Evolutionary conservation across 2,113 vertebrate genomes (phyloP).

Genomic region (Ceyx cyanopectus): DNA sequence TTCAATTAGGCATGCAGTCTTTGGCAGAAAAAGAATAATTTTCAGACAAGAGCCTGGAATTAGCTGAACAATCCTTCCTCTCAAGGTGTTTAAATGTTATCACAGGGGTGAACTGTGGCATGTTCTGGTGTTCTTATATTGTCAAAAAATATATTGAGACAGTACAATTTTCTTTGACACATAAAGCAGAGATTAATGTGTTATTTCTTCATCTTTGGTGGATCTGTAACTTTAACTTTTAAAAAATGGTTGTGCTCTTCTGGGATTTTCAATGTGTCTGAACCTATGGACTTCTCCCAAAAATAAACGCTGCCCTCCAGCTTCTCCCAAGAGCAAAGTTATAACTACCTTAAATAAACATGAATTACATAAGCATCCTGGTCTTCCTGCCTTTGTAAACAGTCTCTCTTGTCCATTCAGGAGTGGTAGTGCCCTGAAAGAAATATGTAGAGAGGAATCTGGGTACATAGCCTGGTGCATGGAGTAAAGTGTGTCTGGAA

Average conservation of each 20-base stretch:
- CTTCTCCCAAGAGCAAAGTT: not conserved
- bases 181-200: not conserved
- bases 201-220: not conserved
- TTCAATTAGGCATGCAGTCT: not conserved
- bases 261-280: not conserved
- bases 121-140: not conserved
- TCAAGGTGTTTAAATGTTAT: not conserved
- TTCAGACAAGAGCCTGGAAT: not conserved
- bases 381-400: not conserved
- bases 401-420: not conserved
- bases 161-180: not conserved
- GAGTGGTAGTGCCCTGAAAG: not conserved
- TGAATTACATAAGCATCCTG: not conserved
- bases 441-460: not conserved
- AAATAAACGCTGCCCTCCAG: not conserved
- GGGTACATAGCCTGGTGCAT: rapidly evolving
- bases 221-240: not conserved
- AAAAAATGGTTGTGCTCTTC: not conserved
- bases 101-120: not conserved
- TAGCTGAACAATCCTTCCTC: not conserved
- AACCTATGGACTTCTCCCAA: not conserved
- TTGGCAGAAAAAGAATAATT: not conserved
- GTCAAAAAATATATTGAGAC: not conserved
- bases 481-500: not conserved
- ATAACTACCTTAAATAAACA: not conserved